Evolutionary conservation across 2,888 invertebrate genomes (phyloP).

Genomic region (Lasiommata megera): DNA sequence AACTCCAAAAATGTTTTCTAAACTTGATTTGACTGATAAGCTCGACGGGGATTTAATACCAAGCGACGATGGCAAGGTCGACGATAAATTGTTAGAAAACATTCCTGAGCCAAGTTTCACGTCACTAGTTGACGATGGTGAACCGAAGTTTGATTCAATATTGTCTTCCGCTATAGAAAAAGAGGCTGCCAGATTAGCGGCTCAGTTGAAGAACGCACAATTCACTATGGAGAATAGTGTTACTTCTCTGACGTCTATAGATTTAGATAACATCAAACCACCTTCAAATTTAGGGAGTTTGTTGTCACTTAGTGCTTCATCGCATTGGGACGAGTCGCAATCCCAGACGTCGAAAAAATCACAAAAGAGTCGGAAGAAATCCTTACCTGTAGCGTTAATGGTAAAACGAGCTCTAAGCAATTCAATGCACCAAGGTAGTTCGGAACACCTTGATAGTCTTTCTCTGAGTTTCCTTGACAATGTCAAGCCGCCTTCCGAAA

Average conservation of each 20-base stretch:
- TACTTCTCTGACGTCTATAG: constrained; percentile 82
- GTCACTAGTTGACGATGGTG: constrained; percentile 72
- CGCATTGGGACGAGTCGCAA: constrained; percentile 72
- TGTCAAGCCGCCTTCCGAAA: constrained; percentile 91
- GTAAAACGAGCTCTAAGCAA: constrained; percentile 86
- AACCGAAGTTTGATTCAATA: constrained; percentile 81
- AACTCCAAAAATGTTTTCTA: constrained; percentile 49
- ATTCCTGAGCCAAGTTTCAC: constrained; percentile 62
- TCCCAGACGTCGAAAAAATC: constrained; percentile 53
- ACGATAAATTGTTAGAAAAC: constrained; percentile 46
- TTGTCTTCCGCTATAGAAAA: constrained; percentile 87
- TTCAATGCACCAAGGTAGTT: constrained; percentile 74
- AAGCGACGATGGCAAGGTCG: constrained; percentile 36
- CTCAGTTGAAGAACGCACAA: constrained; percentile 56
- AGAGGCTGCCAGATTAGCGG: constrained; percentile 86
- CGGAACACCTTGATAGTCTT: constrained; percentile 84
- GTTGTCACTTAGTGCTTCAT: constrained; percentile 76
- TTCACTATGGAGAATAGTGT: constrained; percentile 80
- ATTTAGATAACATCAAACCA: constrained; percentile 88
- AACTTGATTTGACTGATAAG: constrained; percentile 66
- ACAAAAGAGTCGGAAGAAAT: constrained; percentile 83
- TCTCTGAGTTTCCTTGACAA: constrained; percentile 87
- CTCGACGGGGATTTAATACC: constrained; percentile 46
- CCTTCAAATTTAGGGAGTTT: constrained; percentile 89
- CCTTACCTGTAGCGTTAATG: constrained; percentile 86